Percentiles rank a stretch among this genome's conserved stretches.
Conservation (phyloP, 1,140 invertebrate species). For the Leptinotarsa defecta region DNA sequence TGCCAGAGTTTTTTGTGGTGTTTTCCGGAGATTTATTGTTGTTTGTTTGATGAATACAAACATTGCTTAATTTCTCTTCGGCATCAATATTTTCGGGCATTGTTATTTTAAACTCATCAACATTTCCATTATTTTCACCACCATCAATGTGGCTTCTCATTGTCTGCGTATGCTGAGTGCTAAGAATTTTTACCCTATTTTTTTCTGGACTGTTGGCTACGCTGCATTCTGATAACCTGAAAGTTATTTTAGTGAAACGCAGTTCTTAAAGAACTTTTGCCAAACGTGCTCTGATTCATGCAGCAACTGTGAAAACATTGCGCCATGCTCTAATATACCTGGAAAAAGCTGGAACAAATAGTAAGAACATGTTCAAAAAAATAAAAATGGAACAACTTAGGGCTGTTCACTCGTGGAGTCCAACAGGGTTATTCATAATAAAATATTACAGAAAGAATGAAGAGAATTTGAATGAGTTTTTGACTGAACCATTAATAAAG, state of each 20-base stretch:
- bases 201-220: conserved; percentile 26
- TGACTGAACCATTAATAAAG: too few relatives aligned
- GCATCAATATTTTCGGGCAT: conserved; percentile 26
- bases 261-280: background rate
- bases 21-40: conserved; percentile 39
- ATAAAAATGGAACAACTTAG: too few relatives aligned
- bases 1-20: conserved; percentile 32
- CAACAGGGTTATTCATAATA: too few relatives aligned
- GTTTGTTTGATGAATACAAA: conserved; percentile 31
- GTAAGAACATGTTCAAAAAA: too few relatives aligned
- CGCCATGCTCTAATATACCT: too few relatives aligned
- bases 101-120: conserved; percentile 24
- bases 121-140: conserved; percentile 35
- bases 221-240: conserved; percentile 33
- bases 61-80: conserved; percentile 19
- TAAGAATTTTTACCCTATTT: background rate
- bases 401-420: too few relatives aligned
- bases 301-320: background rate
- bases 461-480: too few relatives aligned
- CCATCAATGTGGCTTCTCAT: background rate
- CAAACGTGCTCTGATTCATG: conserved; percentile 8
- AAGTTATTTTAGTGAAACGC: conserved; percentile 13
- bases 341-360: too few relatives aligned
- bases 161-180: background rate
- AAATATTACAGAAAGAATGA: too few relatives aligned